These are phyloP conservation scores for Andrena chrysosceles DNA, from an alignment of 2,888 invertebrate genomes.

Conservation along the genomic window DNA sequence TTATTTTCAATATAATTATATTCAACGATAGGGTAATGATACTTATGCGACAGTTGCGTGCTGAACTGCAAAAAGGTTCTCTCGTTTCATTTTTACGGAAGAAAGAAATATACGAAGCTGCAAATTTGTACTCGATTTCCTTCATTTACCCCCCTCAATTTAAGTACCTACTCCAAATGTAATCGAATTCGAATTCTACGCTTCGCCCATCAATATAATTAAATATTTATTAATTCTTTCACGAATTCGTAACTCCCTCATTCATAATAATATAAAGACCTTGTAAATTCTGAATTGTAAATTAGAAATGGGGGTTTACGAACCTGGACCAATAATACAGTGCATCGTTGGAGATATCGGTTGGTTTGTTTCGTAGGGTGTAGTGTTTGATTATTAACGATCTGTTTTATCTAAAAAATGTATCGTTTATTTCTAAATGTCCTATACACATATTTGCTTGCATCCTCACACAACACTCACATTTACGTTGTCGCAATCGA, in stretches of 20 bases:
- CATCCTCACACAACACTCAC: not conserved
- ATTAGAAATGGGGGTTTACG: no score
- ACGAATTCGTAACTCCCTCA: no score
- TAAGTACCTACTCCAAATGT: not conserved
- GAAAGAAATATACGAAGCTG: constrained; percentile 72
- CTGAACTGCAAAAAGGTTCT: constrained; percentile 62
- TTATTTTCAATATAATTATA: constrained; percentile 75
- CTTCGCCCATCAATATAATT: not conserved
- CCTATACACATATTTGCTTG: not conserved
- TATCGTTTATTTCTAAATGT: not conserved
- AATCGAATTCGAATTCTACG: not conserved
- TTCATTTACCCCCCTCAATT: constrained; percentile 34
- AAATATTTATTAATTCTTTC: no score
- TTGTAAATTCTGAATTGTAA: no score
- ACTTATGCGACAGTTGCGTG: constrained; percentile 57
- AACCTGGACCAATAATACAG: no score
- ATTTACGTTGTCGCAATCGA: constrained; percentile 7
- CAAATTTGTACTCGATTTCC: constrained; percentile 65
- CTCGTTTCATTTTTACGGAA: constrained; percentile 72
- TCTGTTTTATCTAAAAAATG: constrained; percentile 13
- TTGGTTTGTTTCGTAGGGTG: no score
- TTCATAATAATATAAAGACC: no score
- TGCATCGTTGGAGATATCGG: no score
- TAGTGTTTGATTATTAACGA: no score
- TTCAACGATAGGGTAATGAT: constrained; percentile 62